Conservation (phyloP, 23 tunicate genomes). For the Diplosoma virens region DNA sequence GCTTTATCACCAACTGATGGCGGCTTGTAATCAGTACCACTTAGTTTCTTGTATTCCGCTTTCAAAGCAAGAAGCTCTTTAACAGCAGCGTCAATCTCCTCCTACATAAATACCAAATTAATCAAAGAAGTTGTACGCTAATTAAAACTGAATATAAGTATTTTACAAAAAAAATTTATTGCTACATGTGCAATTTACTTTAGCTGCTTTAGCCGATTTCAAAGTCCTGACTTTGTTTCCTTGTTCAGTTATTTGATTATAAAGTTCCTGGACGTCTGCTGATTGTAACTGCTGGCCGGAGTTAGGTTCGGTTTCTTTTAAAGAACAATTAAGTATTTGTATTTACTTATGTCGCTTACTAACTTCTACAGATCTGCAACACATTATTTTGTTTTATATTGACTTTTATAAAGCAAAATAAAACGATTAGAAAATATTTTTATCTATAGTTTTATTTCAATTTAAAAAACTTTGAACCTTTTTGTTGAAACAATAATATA, state of each 20-base stretch:
- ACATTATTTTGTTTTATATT: too few relatives aligned
- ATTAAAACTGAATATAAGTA: background rate
- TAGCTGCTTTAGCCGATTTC: conserved; percentile 78
- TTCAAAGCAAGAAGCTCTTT: conserved; percentile 58
- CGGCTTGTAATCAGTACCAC: conserved; percentile 80
- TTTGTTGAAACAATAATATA: too few relatives aligned
- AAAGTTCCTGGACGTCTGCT: conserved; percentile 37
- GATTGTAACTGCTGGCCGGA: background rate
- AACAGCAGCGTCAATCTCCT: conserved; percentile 64
- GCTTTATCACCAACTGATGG: conserved; percentile 4
- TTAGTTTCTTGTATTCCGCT: conserved; percentile 70
- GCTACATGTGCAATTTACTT: conserved; percentile 21
- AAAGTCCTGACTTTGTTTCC: conserved; percentile 80
- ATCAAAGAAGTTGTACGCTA: background rate
- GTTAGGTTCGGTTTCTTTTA: background rate
- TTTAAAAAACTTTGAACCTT: too few relatives aligned
- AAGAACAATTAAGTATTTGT: too few relatives aligned
- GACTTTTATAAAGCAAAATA: too few relatives aligned
- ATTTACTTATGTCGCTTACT: too few relatives aligned
- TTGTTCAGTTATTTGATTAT: conserved; percentile 58
- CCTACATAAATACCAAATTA: conserved; percentile 20
- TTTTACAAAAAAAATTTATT: background rate
- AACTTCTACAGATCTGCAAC: too few relatives aligned
- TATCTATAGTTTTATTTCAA: too few relatives aligned
- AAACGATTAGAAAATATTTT: too few relatives aligned